Percentiles rank a stretch among this genome's conserved stretches.
Evolutionary conservation across 2,888 invertebrate species (phyloP).

Genomic region (Melitaea athalia): DNA sequence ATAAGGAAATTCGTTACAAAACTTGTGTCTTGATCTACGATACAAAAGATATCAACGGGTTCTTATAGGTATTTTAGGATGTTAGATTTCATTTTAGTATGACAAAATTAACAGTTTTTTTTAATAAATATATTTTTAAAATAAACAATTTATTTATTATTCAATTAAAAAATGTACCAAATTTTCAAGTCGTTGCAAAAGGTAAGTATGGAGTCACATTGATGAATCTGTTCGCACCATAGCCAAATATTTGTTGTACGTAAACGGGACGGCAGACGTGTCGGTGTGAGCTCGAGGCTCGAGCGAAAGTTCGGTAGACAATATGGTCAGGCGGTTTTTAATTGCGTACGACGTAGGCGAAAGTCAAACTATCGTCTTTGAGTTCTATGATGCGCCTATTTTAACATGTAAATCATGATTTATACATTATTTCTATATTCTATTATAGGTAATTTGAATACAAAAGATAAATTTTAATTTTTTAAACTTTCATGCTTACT

Average conservation of each 20-base stretch:
- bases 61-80: background rate
- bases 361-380: constrained; percentile 47
- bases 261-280: constrained; percentile 48
- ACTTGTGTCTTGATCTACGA: background rate
- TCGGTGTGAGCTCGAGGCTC: too few species aligned
- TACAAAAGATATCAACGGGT: constrained; percentile 61
- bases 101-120: too few species aligned
- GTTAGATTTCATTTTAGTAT: too few species aligned
- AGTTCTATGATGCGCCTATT: constrained; percentile 9
- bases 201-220: constrained; percentile 3
- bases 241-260: constrained; percentile 35
- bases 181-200: background rate
- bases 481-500: too few species aligned
- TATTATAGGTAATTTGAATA: too few species aligned
- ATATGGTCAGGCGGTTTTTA: constrained; percentile 54
- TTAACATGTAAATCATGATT: background rate
- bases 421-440: background rate
- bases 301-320: constrained; percentile 68
- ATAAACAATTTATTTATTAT: background rate
- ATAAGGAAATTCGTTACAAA: too few species aligned
- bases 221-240: constrained; percentile 15
- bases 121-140: too few species aligned
- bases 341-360: constrained; percentile 56
- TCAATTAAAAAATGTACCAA: constrained; percentile 2
- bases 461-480: too few species aligned